phyloP scores from a whole-genome alignment of 35 echinoderm and acorn worm species.

The Chiridota heheva region DNA sequence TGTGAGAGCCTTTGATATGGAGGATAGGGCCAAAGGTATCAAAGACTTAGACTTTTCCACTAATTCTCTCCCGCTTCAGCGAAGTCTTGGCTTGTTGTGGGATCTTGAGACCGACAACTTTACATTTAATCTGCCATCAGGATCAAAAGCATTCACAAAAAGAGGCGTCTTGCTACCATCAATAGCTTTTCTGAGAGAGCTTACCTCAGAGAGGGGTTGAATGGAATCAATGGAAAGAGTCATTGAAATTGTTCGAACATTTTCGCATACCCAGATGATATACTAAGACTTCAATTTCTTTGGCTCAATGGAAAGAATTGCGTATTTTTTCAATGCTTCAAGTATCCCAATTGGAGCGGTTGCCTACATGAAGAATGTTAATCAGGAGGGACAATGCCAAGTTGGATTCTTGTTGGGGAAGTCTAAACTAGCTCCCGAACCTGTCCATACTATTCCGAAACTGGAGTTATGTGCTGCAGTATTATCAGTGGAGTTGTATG shows the following conservation, averaged over 20 bases:
- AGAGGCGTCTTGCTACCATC: constrained; percentile 70
- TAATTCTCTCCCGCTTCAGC: constrained; percentile 31
- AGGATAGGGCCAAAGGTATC: constrained; percentile 53
- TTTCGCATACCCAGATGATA: constrained; percentile 12
- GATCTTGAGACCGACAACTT: constrained; percentile 48
- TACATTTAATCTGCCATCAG: constrained; percentile 14
- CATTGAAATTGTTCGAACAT: neutral
- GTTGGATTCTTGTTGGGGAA: constrained; percentile 49
- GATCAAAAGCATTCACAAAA: constrained; percentile 29
- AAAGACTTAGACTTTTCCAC: constrained; percentile 23
- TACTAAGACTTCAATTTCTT: neutral
- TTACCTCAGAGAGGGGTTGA: neutral
- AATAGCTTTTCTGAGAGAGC: constrained; percentile 35
- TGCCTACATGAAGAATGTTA: constrained; percentile 15
- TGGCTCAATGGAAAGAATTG: constrained; percentile 21
- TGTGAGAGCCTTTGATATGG: neutral
- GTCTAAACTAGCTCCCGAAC: constrained; percentile 39
- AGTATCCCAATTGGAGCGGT: constrained; percentile 43
- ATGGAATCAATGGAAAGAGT: constrained; percentile 35
- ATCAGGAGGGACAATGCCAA: constrained; percentile 2
- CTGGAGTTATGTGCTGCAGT: constrained; percentile 84
- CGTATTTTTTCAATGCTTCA: constrained; percentile 65
- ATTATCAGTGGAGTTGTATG: constrained; percentile 24
- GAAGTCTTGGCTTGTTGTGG: constrained; percentile 45
- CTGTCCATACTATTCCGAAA: constrained; percentile 45